Percentiles rank a stretch among this genome's conserved stretches.
Conservation (phyloP, 2,113 vertebrate species). For the Daboia siamensis region DNA sequence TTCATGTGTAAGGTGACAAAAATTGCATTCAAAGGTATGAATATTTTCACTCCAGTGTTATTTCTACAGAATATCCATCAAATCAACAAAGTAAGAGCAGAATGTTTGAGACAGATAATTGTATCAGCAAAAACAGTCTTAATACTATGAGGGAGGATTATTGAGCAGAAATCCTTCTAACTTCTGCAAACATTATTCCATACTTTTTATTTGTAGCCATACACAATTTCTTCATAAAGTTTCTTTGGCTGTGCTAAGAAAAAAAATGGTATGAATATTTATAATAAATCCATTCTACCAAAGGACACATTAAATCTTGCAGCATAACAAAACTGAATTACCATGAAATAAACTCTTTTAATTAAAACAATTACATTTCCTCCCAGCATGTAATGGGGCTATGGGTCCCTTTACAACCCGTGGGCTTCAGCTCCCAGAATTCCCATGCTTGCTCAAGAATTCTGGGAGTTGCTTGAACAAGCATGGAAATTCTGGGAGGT, state of each 20-base stretch:
- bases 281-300: conserved; percentile 76
- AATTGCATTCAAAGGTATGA: background rate
- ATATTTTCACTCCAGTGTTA: conserved; percentile 29
- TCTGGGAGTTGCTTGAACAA: background rate
- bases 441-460: background rate
- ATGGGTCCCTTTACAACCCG: background rate
- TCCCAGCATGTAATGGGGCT: conserved; percentile 73
- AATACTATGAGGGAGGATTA: conserved; percentile 24
- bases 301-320: conserved; percentile 79
- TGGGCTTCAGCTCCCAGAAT: background rate
- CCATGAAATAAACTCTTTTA: conserved; percentile 86
- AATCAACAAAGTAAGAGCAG: background rate
- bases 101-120: conserved; percentile 19
- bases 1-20: background rate
- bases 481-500: background rate
- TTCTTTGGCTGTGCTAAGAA: conserved; percentile 38
- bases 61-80: conserved; percentile 24
- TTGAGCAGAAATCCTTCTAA: conserved; percentile 12
- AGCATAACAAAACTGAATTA: conserved; percentile 82
- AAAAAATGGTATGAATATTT: conserved; percentile 74
- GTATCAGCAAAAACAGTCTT: conserved; percentile 26
- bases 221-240: conserved; percentile 26
- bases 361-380: conserved; percentile 85
- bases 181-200: conserved; percentile 9
- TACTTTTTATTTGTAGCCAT: conserved; percentile 31